Evolutionary conservation across 2,113 vertebrate species (phyloP).

Genomic region (Charadrius vociferus): DNA sequence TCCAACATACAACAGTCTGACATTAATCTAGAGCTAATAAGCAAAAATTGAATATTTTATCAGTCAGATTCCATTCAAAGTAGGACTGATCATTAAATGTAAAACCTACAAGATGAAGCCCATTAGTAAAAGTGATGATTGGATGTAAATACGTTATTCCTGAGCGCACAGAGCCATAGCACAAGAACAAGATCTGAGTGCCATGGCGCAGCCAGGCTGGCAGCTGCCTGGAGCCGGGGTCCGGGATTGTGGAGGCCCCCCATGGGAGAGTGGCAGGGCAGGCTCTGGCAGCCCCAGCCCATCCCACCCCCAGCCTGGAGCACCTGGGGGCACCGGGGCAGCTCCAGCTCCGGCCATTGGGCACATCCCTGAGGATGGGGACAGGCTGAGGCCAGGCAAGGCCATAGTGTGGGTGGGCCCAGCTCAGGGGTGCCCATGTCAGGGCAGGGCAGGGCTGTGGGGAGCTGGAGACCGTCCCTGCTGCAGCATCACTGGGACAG

Average conservation of each 20-base stretch:
- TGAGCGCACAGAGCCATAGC: neutral
- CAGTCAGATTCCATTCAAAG: neutral
- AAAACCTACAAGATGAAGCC: neutral
- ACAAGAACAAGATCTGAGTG: neutral
- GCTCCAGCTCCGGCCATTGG: fast-evolving
- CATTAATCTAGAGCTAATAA: neutral
- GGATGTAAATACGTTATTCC: neutral
- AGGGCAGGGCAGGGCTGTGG: neutral
- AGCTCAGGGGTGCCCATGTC: neutral
- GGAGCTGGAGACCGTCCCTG: neutral
- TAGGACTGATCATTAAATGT: neutral
- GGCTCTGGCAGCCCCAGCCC: fast-evolving
- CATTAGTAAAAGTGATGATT: neutral
- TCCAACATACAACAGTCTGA: neutral
- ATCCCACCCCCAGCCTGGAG: neutral
- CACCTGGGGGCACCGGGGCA: fast-evolving
- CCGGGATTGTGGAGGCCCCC: fast-evolving
- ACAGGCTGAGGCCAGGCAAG: fast-evolving
- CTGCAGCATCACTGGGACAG: too few relatives aligned
- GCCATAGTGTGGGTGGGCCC: fast-evolving
- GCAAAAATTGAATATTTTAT: neutral
- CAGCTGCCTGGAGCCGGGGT: neutral
- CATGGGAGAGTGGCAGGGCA: fast-evolving
- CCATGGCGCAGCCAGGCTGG: fast-evolving
- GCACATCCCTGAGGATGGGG: neutral